Evolutionary conservation across 2,797 vertebrate species (phyloP).

Genomic region (Australoheros facetus): DNA sequence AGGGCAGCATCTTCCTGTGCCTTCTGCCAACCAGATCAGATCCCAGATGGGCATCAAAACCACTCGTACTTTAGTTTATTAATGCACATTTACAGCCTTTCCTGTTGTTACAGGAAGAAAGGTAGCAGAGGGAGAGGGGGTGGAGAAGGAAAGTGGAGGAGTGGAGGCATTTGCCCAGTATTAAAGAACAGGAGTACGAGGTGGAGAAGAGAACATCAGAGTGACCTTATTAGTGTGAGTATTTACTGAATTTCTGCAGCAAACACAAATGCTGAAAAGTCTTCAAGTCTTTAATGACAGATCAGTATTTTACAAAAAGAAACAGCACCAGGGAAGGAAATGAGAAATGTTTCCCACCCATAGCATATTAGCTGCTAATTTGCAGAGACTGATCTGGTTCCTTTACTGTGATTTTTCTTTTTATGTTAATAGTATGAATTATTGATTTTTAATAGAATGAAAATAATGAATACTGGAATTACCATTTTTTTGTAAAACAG

Average conservation of each 20-base stretch:
- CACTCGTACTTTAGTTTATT: conserved; percentile 37
- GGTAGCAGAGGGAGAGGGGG: conserved; percentile 43
- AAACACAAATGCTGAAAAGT: conserved; percentile 3
- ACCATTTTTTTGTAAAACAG: too few species aligned
- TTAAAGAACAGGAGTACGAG: conserved; percentile 30
- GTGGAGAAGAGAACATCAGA: conserved; percentile 32
- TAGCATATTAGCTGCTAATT: neutral
- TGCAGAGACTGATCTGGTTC: neutral
- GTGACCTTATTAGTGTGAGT: conserved; percentile 38
- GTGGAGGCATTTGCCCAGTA: conserved; percentile 34
- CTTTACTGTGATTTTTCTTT: neutral
- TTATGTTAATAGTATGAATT: neutral
- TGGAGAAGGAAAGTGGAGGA: conserved; percentile 31
- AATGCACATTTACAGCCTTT: conserved; percentile 40
- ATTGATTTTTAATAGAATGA: neutral
- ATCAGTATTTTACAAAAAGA: conserved; percentile 12
- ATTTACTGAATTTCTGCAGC: conserved; percentile 14
- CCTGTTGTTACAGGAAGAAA: conserved; percentile 26
- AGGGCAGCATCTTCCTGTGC: conserved; percentile 47
- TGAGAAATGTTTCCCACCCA: neutral
- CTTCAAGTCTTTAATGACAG: conserved; percentile 1
- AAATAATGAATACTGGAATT: neutral
- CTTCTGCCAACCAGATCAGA: conserved; percentile 56
- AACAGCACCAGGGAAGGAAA: neutral
- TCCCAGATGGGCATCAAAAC: conserved; percentile 61